A percentile compares a stretch with the other conserved stretches of the same genome.
Conservation (phyloP, 2,797 vertebrate genomes). For the Lates japonicus region DNA sequence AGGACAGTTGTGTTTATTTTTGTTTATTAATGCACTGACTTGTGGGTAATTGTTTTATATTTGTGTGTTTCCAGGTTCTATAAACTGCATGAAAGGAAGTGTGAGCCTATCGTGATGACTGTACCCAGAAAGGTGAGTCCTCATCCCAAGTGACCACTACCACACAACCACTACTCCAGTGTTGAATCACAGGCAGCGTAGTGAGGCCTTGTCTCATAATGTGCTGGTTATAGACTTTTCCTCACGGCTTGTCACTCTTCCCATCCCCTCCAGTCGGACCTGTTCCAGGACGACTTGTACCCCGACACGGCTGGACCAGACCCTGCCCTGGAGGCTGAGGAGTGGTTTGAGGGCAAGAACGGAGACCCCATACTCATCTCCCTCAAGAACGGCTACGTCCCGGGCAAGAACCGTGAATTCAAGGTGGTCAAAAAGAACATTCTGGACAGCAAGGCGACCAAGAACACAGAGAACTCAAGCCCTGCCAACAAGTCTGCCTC, state of each 20-base stretch:
- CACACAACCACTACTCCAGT: background rate
- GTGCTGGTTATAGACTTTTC: background rate
- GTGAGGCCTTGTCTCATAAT: background rate
- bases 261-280: constrained; percentile 89
- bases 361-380: constrained; percentile 96
- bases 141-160: background rate
- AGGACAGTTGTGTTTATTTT: constrained; percentile 1
- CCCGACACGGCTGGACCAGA: constrained; percentile 96
- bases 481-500: constrained; percentile 86
- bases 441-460: constrained; percentile 92
- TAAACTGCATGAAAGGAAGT: constrained; percentile 98
- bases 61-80: constrained; percentile 90
- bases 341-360: constrained; percentile 96
- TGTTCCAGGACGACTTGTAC: constrained; percentile 98
- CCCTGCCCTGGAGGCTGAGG: constrained; percentile 93
- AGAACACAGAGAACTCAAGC: constrained; percentile 89
- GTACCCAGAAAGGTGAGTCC: constrained; percentile 96
- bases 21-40: background rate
- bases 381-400: constrained; percentile 94
- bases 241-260: constrained; percentile 28
- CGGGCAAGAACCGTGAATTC: constrained; percentile 94
- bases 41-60: constrained; percentile 35
- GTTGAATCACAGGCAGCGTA: constrained; percentile 11
- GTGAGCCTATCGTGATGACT: constrained; percentile 98
- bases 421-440: constrained; percentile 97